These are phyloP conservation scores for Bucorvus abyssinicus DNA, from an alignment of 2,797 vertebrate genomes.

Conservation along the genomic window DNA sequence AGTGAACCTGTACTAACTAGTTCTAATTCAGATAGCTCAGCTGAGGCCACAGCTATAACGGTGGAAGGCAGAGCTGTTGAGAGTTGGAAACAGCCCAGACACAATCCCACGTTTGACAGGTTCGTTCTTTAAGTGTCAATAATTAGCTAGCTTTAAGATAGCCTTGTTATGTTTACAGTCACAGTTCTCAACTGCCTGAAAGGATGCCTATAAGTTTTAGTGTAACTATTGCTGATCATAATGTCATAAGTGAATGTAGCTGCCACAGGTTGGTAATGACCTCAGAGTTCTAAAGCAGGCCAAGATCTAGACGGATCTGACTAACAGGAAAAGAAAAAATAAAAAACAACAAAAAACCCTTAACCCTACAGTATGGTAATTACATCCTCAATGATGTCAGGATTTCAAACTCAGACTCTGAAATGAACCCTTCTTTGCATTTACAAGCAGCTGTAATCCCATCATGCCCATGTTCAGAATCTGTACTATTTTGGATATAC, in stretches of 20 bases:
- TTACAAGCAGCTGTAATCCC: background rate
- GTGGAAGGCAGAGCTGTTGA: background rate
- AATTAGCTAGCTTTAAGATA: background rate
- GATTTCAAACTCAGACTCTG: background rate
- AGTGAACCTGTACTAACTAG: background rate
- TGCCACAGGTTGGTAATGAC: background rate
- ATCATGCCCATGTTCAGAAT: background rate
- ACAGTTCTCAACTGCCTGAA: background rate
- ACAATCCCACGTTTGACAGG: background rate
- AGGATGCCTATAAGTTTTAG: background rate
- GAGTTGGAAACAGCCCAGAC: background rate
- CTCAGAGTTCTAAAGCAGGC: background rate
- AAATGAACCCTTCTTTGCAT: background rate
- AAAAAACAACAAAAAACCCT: no score
- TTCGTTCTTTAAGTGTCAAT: background rate
- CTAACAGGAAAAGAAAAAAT: background rate
- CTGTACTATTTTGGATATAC: background rate
- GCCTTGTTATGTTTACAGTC: background rate
- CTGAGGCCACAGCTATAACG: background rate
- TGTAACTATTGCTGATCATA: background rate
- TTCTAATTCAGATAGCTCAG: background rate
- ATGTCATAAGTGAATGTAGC: background rate
- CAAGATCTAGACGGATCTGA: background rate
- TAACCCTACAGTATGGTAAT: background rate
- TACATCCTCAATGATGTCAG: background rate